phyloP scores from a whole-genome alignment of 1,140 invertebrate species.

The Penaeus chinensis region DNA sequence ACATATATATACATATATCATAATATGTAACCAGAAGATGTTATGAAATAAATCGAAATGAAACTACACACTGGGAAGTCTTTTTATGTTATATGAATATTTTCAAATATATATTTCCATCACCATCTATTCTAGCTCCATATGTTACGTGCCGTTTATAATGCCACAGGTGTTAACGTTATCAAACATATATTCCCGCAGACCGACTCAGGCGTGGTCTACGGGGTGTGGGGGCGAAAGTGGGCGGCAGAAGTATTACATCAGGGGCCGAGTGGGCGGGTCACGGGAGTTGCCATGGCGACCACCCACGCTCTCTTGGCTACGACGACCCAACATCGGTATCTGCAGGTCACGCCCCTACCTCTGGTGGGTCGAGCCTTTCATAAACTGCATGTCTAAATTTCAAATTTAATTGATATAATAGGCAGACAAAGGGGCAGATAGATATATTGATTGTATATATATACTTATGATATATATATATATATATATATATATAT shows the following conservation, averaged over 20 bases:
- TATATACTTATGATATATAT: no score
- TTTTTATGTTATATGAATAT: no score
- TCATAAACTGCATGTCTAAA: neutral
- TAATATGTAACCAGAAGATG: no score
- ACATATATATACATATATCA: no score
- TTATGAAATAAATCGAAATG: no score
- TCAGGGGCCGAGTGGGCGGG: constrained; percentile 35
- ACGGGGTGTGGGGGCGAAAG: constrained; percentile 29
- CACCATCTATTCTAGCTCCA: no score
- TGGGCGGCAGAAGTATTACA: constrained; percentile 15
- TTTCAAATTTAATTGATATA: neutral
- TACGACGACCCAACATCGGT: constrained; percentile 34
- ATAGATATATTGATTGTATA: no score
- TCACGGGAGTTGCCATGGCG: constrained; percentile 31
- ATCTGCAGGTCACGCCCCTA: constrained; percentile 29
- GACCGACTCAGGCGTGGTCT: constrained; percentile 41
- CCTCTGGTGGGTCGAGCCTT: neutral
- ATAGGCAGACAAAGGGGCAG: neutral
- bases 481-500: no score
- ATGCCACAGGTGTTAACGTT: neutral
- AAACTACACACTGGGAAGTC: no score
- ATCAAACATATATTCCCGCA: neutral
- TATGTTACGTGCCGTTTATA: no score
- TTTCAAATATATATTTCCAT: no score
- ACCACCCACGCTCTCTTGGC: constrained; percentile 21